Conservation (phyloP, 2,888 invertebrate genomes). For the Chironomus tentans region DNA sequence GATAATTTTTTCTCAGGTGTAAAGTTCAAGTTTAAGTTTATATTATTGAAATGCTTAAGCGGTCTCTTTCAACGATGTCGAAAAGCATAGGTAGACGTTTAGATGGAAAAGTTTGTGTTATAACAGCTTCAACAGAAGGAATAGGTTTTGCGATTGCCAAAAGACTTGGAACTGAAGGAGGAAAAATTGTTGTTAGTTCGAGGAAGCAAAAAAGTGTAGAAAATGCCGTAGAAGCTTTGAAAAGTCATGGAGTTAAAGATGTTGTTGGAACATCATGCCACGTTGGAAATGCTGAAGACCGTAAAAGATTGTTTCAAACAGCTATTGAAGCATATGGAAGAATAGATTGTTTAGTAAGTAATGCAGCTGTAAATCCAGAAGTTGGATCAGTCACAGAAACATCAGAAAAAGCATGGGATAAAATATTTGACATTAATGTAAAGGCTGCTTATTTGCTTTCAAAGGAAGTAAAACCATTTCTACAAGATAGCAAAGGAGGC, state of each 20-base stretch:
- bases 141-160: constrained; percentile 82
- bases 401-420: constrained; percentile 71
- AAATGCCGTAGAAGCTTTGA: constrained; percentile 56
- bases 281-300: constrained; percentile 73
- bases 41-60: background rate
- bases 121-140: constrained; percentile 80
- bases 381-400: constrained; percentile 61
- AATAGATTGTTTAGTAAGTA: constrained; percentile 82
- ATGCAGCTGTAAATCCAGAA: constrained; percentile 75
- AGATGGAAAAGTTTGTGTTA: constrained; percentile 73
- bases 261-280: constrained; percentile 81
- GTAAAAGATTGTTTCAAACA: constrained; percentile 61
- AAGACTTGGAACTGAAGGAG: constrained; percentile 78
- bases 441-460: constrained; percentile 73
- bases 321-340: constrained; percentile 68
- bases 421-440: constrained; percentile 85
- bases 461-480: constrained; percentile 69
- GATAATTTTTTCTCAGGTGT: background rate
- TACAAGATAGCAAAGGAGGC: constrained; percentile 65
- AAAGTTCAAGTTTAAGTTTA: background rate
- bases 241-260: constrained; percentile 51
- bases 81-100: constrained; percentile 37
- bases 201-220: constrained; percentile 73
- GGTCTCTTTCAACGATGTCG: background rate
- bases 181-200: constrained; percentile 82